Evolutionary conservation across 2,113 vertebrate species (phyloP), one percentile per base, ranked within the genome.

Genomic region (Dromiciops gliroides): DNA sequence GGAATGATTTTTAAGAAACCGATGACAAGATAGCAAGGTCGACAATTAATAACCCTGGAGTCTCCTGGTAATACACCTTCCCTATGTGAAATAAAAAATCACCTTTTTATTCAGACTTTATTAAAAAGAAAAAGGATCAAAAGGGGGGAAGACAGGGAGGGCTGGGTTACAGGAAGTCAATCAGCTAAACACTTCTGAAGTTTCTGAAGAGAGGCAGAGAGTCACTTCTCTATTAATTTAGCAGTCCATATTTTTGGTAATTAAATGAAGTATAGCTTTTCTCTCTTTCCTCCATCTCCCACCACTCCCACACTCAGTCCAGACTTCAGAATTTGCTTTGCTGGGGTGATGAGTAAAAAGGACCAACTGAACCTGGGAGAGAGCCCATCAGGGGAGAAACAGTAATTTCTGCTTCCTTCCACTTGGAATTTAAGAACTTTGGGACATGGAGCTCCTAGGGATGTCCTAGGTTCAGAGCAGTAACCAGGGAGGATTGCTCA

Each of bases 31-130:
- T 93, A 50, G 92, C 90, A 52, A 94, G 90, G 94, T 92, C 75
- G 89, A 94, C 53, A 75, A 97, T 98, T 94, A 97, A 97, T 97
- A 96, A 96, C 93, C 96, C 92, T 2, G 2, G 83, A 52, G 50
- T 94, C 92, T 67, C 88, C 88, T 48, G 89, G 93, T 92, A 7
- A 95, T 95, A 96, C 96, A 94, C 98, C 95, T 97, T 83, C 44
- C 96, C 94, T 89, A 95, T 97, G 97, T 97, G 96, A 98, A 97
- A 97, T 98, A 97, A 98, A 97, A 97, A 97, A 96, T 98, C 95
- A 96, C 97, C 96, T 91, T 75, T 92, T 93, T 95, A 90, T 91
- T 96, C 88, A 96, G 95, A 95, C 96, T 97, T 97, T 96, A 97
- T 97, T 97, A 98, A 97, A 98, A 95, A 95, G 95, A 96, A 96